Base-by-base conservation (phyloP, 2,888 invertebrate genomes). In the Dicycla oo region DNA sequence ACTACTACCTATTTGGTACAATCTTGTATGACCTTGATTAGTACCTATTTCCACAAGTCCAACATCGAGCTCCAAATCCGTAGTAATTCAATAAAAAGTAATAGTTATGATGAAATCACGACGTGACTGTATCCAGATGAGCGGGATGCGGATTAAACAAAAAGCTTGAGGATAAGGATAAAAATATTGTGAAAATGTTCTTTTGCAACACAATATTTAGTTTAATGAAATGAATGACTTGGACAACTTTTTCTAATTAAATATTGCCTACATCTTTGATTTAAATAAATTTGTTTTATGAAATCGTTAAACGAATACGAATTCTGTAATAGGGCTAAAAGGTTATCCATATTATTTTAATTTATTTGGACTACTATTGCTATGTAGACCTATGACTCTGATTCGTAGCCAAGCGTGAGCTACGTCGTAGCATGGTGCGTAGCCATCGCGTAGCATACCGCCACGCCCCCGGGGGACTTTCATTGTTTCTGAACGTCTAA, bases 41-140 rank as follows among this genome's bases (percentile, higher is more conserved):
- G 43, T 61, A 75, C 38, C 13, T 56, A 54, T 69, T 69, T 78
- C 30, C 54, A 45, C 62, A 63, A 69, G 30, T 69, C 75, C 43
- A 67, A 66, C 51, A 53, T 47, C 64, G 53, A 15, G 47, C 49
- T 71, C 61, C 53, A 54, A 70, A 68, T 69, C 56, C 63, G 40
- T 30, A 63, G 70, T 81, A 66, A 66, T 69, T 60, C 73, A 75
- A 81, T 83, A 83, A 83, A 83, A 82, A 74, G 72, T 73, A 67
- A 81, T 65, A 62, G 74, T 78, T 75, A 81, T 80, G 70, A 81
- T 81, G 66, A 69, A 78, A 78, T 75, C 79, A 75, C 57, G 66
- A 82, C 81, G 79, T 81, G 75, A 71, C 82, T 75, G 54, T 63
- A 60, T 58, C 23, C 10, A 49, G 68, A 66, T 53, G 61, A 61